Base-by-base conservation (phyloP, 2,888 invertebrate genomes). In the Alcis repandata region DNA sequence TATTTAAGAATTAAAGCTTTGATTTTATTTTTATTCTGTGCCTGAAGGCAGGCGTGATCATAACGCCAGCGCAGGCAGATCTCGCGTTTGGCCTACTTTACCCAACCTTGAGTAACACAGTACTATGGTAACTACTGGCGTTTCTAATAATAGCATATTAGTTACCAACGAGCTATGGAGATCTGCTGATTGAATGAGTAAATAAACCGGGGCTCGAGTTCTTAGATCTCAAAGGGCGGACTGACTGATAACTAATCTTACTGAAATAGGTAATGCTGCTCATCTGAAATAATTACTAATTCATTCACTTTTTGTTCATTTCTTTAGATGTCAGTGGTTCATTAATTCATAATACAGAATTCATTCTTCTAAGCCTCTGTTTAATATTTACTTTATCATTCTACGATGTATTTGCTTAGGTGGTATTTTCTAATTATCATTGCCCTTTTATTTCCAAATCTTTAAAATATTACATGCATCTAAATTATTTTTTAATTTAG, bases 81-180 rank as follows among this genome's bases (percentile, higher is more conserved):
- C 85, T 82, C 80, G 82, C 82, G 82, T 85, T 87, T 85, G 89
- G 77, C 90, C 90, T 83, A 90, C 90, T 88, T 91, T 82, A 79
- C 71, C 72, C 84, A 88, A 88, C 91, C 91, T 91, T 91, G 90
- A 49, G 33, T 49, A 32, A 49, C 38, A 53, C 36, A 59, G 80
- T 81, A 81, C 46, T 27, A 7, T 27, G 15, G 15, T 54, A 60
- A 51, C 51, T 57, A 60, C 65, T 46, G 27, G 76, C 78, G 84
- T 80, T 85, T 86, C 88, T 89, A 89, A 85, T 89, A 88, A 88
- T 88, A 86, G 86, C 85, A 82, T 76, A 75, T 71, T 73, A 76
- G 66, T 54, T 82, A 79, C 83, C 84, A 85, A 77, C 83, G 82
- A 57, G 40, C 78, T 76, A 78, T 80, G 74, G 73, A 80, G 78